Conservation (phyloP, 2,113 vertebrate species). For the Pimephales promelas region DNA sequence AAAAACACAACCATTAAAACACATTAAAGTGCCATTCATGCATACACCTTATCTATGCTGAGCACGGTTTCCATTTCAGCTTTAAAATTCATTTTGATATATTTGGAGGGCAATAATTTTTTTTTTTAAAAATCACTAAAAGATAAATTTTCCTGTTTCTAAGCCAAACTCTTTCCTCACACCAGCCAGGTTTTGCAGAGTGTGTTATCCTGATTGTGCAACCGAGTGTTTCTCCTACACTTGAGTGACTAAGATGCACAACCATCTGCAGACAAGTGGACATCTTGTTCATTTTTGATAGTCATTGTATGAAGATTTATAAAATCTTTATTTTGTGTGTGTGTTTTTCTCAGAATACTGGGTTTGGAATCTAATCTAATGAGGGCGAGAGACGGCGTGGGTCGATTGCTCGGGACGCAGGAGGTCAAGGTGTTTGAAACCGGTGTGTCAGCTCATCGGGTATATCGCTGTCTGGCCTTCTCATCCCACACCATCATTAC, state of each 20-base stretch:
- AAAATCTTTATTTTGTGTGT: neutral
- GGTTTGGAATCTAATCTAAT: neutral
- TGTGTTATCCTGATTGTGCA: neutral
- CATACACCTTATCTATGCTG: neutral
- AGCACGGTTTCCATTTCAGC: neutral
- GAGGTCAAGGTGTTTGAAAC: constrained; percentile 25
- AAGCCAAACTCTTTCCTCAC: neutral
- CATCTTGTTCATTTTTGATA: neutral
- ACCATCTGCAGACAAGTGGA: neutral
- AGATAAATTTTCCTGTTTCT: neutral
- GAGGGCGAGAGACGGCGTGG: neutral
- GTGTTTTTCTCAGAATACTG: neutral
- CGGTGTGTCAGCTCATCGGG: constrained; percentile 21
- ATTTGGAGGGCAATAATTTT: neutral
- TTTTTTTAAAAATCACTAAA: neutral
- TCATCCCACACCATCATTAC: constrained; percentile 3
- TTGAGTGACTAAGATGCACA: neutral
- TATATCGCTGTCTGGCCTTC: neutral
- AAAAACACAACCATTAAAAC: neutral
- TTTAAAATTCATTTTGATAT: neutral
- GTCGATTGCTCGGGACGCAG: constrained; percentile 10
- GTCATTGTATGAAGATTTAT: no score
- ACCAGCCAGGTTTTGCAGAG: neutral
- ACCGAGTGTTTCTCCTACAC: neutral
- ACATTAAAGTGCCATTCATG: neutral